These are phyloP conservation scores for Caenorhabditis drosophilae DNA, from an alignment of 2,888 invertebrate species.

Conservation along the genomic window DNA sequence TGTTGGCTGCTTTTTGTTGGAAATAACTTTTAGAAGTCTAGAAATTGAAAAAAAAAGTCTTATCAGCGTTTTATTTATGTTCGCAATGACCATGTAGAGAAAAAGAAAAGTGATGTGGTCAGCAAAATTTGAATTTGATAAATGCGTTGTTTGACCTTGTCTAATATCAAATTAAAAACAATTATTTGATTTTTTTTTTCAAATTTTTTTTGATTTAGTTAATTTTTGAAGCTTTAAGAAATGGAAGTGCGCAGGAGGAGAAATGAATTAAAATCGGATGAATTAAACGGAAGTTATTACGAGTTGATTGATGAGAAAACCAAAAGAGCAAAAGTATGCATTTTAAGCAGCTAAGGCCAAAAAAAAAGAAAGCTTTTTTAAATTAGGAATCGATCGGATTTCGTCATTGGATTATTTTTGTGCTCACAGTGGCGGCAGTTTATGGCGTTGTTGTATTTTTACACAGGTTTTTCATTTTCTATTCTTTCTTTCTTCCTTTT, in stretches of 20 bases:
- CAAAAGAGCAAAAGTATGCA: conserved; percentile 4
- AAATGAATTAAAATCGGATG: background rate
- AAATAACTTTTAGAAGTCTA: too few relatives aligned
- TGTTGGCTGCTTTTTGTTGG: too few relatives aligned
- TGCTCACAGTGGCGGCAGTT: conserved; percentile 52
- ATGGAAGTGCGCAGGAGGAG: conserved; percentile 23
- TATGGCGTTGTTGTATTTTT: conserved; percentile 62
- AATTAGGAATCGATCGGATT: conserved; percentile 56
- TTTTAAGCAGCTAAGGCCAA: background rate
- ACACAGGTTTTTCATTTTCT: conserved; percentile 37
- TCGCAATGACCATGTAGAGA: too few relatives aligned
- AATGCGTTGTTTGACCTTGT: too few relatives aligned
- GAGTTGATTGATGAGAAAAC: conserved; percentile 22
- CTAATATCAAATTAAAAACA: too few relatives aligned
- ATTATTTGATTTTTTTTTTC: too few relatives aligned
- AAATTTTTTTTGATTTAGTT: too few relatives aligned
- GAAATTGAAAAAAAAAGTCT: too few relatives aligned
- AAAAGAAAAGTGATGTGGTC: too few relatives aligned
- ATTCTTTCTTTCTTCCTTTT: background rate
- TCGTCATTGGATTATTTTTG: conserved; percentile 63
- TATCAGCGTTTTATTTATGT: too few relatives aligned
- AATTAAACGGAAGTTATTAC: background rate
- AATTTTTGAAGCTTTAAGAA: background rate
- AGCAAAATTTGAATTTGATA: too few relatives aligned
- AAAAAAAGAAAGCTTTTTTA: background rate